These are phyloP conservation scores for rat (Rattus norvegicus) DNA, from an alignment of 2,113 vertebrate genomes.

Conservation along the genomic window DNA sequence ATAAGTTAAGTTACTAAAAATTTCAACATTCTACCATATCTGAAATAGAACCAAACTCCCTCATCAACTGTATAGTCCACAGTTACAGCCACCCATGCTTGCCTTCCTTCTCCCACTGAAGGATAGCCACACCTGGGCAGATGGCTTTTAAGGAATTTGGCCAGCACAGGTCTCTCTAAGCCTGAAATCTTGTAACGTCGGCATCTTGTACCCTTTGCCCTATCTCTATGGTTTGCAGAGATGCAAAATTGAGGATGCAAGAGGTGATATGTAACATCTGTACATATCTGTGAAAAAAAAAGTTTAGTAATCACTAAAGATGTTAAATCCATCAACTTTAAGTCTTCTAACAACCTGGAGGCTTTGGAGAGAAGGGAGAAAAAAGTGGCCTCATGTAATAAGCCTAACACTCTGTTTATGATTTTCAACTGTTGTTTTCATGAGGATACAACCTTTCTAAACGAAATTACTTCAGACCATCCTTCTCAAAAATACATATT, in stretches of 20 bases:
- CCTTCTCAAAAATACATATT: constrained; percentile 69
- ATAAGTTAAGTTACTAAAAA: not conserved
- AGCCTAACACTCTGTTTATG: not conserved
- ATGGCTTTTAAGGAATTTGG: not conserved
- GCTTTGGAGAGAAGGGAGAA: not conserved
- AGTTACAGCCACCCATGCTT: not conserved
- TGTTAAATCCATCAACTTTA: not conserved
- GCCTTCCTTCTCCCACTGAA: not conserved
- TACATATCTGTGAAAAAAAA: not conserved
- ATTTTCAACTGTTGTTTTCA: constrained; percentile 2
- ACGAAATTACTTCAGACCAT: constrained; percentile 68
- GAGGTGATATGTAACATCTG: not conserved
- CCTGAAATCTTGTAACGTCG: not conserved
- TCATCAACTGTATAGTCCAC: not conserved
- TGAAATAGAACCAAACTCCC: not conserved
- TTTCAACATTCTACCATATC: not conserved
- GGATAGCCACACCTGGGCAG: not conserved
- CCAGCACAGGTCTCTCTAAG: not conserved
- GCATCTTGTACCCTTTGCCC: not conserved
- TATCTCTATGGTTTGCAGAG: not conserved
- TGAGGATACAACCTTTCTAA: not conserved
- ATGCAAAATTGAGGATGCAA: not conserved
- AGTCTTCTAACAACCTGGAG: not conserved
- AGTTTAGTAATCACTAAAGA: constrained; percentile 33
- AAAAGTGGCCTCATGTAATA: not conserved